Conservation (phyloP, 2,113 vertebrate genomes). For the Carassius auratus region DNA sequence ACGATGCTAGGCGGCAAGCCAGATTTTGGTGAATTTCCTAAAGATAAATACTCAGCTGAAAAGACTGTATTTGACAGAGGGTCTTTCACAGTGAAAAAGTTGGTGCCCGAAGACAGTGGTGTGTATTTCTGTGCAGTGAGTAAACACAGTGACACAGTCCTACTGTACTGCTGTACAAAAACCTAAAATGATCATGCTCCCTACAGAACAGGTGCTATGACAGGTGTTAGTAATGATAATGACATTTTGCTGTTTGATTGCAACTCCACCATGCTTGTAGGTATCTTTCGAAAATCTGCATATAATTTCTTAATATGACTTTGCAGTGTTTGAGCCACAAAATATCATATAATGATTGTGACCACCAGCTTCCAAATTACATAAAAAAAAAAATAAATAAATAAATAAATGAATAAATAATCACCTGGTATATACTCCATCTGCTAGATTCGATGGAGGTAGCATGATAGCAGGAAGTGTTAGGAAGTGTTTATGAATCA, state of each 20-base stretch:
- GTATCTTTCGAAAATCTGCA: not conserved
- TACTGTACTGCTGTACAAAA: not conserved
- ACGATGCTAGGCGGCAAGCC: not conserved
- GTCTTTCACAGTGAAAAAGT: constrained; percentile 51
- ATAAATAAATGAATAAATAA: no score
- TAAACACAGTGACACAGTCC: constrained; percentile 50
- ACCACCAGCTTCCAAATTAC: not conserved
- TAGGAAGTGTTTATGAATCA: no score
- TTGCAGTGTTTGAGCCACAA: not conserved
- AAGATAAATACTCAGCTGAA: constrained; percentile 23
- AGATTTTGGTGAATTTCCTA: constrained; percentile 32
- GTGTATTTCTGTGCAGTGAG: constrained; percentile 60
- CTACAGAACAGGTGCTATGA: not conserved
- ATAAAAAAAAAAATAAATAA: no score
- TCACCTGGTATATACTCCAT: no score
- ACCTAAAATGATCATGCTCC: not conserved
- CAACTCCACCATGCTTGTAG: no score
- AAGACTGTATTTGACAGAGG: constrained; percentile 37
- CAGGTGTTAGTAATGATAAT: no score
- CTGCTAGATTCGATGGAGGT: no score
- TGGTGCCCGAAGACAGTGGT: constrained; percentile 49
- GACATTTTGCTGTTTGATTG: no score
- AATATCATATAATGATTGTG: not conserved
- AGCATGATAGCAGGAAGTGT: no score
- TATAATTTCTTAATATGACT: not conserved